Base-by-base conservation (phyloP, 2,888 invertebrate genomes). In the Sesamia inferens region DNA sequence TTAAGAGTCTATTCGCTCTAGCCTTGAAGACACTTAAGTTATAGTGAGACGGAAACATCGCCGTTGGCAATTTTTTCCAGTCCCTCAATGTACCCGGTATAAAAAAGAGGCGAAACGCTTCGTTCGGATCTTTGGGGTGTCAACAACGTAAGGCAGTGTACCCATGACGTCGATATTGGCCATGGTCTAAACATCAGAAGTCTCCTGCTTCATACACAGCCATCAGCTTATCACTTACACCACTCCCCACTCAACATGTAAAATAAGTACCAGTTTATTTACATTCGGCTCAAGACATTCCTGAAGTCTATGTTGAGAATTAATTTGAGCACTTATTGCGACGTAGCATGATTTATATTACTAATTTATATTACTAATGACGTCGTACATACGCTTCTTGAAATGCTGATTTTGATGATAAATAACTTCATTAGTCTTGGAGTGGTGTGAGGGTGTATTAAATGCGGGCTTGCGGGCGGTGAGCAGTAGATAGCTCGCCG, bases 181-280 rank as follows among this genome's bases (percentile, higher is more conserved):
- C 48, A 16, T 48, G 7, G 19, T 19, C 16, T 19, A 7, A 55
- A 22, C 11, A 0, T 61, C 7, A 39, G 2, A 61, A 61, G 14
- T n/a, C n/a, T n/a, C 39, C 13, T 39, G 4, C 2, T 2, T 24
- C 8, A n/a, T n/a, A 19, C 19, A 61, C 0, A 39, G 39, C 14
- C 8, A 24, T 42, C 6, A 2, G 47, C 66, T 68, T 67, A 0
- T 64, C 3, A 58, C 68, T 84, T 77, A 39, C 0, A 63, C 76
- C 79, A 31, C 31, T 31, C 31, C 3, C 76, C 47, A 68, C 47
- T 1, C 44, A 39, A 76, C 57, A 72, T 16, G 70, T 78, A 72
- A 78, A 84, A 86, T 85, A 87, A 85, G 80, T 79, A 78, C 80
- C 64, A 22, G 73, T 83, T 78, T 87, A 86, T 86, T 87, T 87